phyloP scores from a whole-genome alignment of 2,888 invertebrate genomes.

The Trachelus stipa region DNA sequence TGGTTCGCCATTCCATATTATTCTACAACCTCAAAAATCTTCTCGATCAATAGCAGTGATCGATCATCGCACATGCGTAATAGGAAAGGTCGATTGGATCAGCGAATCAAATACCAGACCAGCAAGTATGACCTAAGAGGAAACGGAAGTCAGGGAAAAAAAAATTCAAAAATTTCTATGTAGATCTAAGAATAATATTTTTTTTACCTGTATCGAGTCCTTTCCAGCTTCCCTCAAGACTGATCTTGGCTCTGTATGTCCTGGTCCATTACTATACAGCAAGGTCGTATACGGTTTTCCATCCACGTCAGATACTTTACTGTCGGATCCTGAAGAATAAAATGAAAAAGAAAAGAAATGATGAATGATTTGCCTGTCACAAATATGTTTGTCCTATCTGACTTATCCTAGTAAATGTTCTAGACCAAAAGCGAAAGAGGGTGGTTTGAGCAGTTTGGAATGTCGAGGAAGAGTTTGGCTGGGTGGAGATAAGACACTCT shows the following conservation, averaged over 20 bases:
- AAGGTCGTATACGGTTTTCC: slow-evolving; percentile 81
- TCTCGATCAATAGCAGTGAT: slow-evolving; percentile 35
- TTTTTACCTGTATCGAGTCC: slow-evolving; percentile 56
- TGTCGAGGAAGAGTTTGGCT: not conserved
- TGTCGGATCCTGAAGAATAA: slow-evolving; percentile 74
- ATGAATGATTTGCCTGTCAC: not conserved
- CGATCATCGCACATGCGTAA: slow-evolving; percentile 19
- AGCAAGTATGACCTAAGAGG: not conserved
- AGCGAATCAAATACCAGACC: not conserved
- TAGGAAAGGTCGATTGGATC: not conserved
- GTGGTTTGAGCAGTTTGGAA: not conserved
- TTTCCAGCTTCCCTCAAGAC: slow-evolving; percentile 67
- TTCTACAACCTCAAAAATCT: not conserved
- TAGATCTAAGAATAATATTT: slow-evolving; percentile 1
- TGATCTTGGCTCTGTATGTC: slow-evolving; percentile 76
- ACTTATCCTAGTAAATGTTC: not conserved
- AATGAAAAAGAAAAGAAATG: not conserved
- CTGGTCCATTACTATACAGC: slow-evolving; percentile 83
- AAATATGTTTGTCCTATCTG: not conserved
- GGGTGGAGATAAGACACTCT: slow-evolving; percentile 3
- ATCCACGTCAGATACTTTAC: slow-evolving; percentile 80
- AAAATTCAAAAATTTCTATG: not conserved
- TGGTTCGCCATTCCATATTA: not conserved
- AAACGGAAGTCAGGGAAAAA: slow-evolving; percentile 15
- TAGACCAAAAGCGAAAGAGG: not conserved